A percentile compares a stretch with the other conserved stretches of the same genome.
Evolutionary conservation across 2,113 vertebrate species (phyloP).

Genomic region (Cyprinodon brontotheroides): DNA sequence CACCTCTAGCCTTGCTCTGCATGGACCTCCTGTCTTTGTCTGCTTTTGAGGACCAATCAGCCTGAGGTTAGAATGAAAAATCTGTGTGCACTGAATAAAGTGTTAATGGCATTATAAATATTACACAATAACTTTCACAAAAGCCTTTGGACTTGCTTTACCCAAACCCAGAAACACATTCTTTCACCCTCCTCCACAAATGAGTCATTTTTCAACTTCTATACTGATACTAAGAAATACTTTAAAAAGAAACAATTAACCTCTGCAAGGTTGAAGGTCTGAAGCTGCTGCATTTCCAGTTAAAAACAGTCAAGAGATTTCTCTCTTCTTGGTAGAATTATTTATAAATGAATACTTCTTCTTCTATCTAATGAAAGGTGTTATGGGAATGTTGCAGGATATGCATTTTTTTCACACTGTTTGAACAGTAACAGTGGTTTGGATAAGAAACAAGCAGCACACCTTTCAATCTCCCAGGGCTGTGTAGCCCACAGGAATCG

Average conservation of each 20-base stretch:
- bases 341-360: not conserved
- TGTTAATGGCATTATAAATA: not conserved
- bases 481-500: not conserved
- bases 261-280: slow-evolving; percentile 12
- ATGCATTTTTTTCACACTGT: not conserved
- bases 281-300: not conserved
- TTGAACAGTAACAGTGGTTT: no score
- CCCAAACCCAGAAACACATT: not conserved
- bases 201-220: slow-evolving; percentile 17
- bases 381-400: not conserved
- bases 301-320: not conserved
- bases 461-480: no score
- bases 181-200: slow-evolving; percentile 13
- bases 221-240: not conserved
- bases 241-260: slow-evolving; percentile 6
- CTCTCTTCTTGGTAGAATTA: not conserved
- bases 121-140: not conserved
- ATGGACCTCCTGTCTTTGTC: slow-evolving; percentile 10
- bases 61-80: slow-evolving; percentile 4
- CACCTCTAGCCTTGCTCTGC: slow-evolving; percentile 16
- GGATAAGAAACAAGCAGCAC: no score
- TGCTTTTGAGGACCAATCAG: slow-evolving; percentile 27
- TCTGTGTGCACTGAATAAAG: not conserved
- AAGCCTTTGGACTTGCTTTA: not conserved
- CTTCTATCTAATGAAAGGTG: no score